Conservation (phyloP, 2,113 vertebrate genomes). For the Gymnorhina tibicen region DNA sequence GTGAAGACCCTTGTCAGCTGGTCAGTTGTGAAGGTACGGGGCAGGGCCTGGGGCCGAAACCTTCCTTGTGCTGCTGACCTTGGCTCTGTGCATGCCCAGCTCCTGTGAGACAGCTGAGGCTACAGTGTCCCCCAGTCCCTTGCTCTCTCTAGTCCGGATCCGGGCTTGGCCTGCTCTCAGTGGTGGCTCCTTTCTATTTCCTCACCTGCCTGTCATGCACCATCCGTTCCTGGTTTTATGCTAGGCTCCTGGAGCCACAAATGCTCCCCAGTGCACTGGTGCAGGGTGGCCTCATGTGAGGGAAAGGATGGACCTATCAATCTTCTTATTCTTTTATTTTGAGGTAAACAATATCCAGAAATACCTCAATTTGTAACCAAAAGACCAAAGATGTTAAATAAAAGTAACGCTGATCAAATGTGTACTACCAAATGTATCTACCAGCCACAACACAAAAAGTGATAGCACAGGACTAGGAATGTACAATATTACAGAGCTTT, state of each 20-base stretch:
- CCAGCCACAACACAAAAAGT: neutral
- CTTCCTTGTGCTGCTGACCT: neutral
- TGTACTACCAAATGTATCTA: neutral
- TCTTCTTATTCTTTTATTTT: neutral
- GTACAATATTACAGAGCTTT: neutral
- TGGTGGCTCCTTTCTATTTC: neutral
- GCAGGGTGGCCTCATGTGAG: neutral
- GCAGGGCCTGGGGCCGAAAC: neutral
- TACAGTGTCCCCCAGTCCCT: rapidly evolving
- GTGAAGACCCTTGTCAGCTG: neutral
- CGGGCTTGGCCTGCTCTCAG: neutral
- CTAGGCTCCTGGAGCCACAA: neutral
- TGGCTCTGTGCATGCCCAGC: rapidly evolving
- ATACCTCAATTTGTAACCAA: neutral
- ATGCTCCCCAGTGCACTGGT: neutral
- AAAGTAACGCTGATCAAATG: neutral
- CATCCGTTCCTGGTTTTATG: neutral
- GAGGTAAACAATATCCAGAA: neutral
- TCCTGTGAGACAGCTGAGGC: neutral
- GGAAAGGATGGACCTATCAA: neutral
- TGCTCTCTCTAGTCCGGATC: neutral
- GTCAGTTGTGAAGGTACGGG: rapidly evolving
- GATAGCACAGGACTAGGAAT: neutral
- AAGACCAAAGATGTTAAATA: neutral
- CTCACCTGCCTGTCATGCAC: neutral